Evolutionary conservation across 2,113 vertebrate genomes (phyloP).

Genomic region (Caranx ignobilis): DNA sequence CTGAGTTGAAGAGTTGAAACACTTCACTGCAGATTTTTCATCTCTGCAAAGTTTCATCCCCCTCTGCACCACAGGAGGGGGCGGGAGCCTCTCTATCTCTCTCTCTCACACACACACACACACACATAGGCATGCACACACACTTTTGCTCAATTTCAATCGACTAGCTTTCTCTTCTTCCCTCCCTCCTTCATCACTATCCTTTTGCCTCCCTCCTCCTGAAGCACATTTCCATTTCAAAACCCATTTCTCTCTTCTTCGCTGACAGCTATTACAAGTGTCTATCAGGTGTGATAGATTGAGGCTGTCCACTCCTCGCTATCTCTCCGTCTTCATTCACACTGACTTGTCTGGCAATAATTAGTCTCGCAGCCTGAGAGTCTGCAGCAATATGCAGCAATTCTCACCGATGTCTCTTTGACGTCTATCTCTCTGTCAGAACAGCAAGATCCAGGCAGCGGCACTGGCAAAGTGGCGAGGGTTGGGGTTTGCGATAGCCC

Average conservation of each 20-base stretch:
- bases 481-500: not conserved
- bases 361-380: conserved; percentile 34
- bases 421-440: conserved; percentile 36
- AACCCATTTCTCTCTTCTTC: conserved; percentile 33
- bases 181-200: conserved; percentile 30
- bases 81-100: conserved; percentile 20
- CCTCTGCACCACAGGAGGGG: conserved; percentile 47
- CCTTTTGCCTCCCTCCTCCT: conserved; percentile 32
- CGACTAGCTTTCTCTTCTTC: conserved; percentile 26
- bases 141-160: conserved; percentile 41
- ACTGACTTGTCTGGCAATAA: conserved; percentile 39
- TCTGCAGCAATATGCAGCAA: conserved; percentile 36
- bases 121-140: conserved; percentile 21
- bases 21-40: conserved; percentile 62
- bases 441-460: not conserved
- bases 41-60: conserved; percentile 60
- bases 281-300: conserved; percentile 58
- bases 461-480: not conserved
- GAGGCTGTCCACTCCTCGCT: conserved; percentile 34
- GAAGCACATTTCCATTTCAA: conserved; percentile 38
- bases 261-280: conserved; percentile 45
- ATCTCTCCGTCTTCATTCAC: conserved; percentile 41
- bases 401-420: conserved; percentile 49
- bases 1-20: conserved; percentile 52
- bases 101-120: conserved; percentile 12